phyloP scores from a whole-genome alignment of 1,140 invertebrate genomes.

The Lethrus apterus region DNA sequence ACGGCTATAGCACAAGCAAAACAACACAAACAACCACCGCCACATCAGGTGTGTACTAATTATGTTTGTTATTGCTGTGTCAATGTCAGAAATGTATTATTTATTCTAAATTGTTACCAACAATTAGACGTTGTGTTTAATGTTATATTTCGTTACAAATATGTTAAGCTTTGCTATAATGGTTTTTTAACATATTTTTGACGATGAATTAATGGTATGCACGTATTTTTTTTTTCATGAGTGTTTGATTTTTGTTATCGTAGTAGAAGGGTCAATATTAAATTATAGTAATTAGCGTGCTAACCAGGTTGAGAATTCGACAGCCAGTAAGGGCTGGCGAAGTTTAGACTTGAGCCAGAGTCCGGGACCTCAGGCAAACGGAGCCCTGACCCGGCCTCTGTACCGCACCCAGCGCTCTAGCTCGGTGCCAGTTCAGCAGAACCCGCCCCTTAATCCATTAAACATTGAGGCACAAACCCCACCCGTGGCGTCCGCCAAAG shows the following conservation, averaged over 20 bases:
- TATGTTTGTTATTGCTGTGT: slow-evolving; percentile 13
- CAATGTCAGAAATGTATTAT: no score
- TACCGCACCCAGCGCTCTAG: slow-evolving; percentile 54
- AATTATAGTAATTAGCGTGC: slow-evolving; percentile 9
- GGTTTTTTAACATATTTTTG: no score
- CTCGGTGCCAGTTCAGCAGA: slow-evolving; percentile 53
- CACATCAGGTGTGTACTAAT: slow-evolving; percentile 49
- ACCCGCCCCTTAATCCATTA: slow-evolving; percentile 27
- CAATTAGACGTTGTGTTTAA: slow-evolving; percentile 8
- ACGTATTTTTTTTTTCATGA: not conserved
- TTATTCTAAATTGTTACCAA: no score
- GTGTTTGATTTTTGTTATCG: not conserved
- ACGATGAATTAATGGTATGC: slow-evolving; percentile 8
- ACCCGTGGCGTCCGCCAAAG: slow-evolving; percentile 29
- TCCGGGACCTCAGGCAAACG: slow-evolving; percentile 41
- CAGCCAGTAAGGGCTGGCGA: slow-evolving; percentile 47
- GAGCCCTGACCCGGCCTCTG: slow-evolving; percentile 42
- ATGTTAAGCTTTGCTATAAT: slow-evolving; percentile 3
- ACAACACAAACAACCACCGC: slow-evolving; percentile 53
- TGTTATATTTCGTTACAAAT: slow-evolving; percentile 8
- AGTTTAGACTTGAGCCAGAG: slow-evolving; percentile 52
- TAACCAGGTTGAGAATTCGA: slow-evolving; percentile 33
- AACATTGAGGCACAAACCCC: slow-evolving; percentile 27
- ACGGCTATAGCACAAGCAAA: slow-evolving; percentile 62
- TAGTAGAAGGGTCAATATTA: not conserved